phyloP scores from a whole-genome alignment of 2,888 invertebrate genomes.

The Tetranychus piercei region DNA sequence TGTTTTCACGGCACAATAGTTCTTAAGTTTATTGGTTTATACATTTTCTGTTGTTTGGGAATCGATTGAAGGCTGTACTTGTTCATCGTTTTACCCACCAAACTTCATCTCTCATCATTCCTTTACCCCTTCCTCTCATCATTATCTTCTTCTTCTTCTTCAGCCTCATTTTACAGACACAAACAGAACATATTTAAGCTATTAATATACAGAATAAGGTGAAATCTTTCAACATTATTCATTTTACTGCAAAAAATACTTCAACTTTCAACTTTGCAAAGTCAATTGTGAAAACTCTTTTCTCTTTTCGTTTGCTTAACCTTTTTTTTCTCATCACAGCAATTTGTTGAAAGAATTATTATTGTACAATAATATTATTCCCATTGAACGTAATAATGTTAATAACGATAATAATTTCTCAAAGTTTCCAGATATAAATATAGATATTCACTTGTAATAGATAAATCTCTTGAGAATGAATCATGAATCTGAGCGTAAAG shows the following conservation, averaged over 20 bases:
- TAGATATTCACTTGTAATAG: too few species aligned
- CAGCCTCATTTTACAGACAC: not conserved
- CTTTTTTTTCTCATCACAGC: not conserved
- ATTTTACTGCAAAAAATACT: too few species aligned
- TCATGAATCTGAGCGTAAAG: too few species aligned
- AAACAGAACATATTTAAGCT: too few species aligned
- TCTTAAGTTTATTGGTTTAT: not conserved
- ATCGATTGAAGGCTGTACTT: not conserved
- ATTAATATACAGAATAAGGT: too few species aligned
- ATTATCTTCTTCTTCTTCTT: not conserved
- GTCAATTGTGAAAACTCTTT: too few species aligned
- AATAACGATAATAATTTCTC: too few species aligned
- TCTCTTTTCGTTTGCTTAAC: not conserved
- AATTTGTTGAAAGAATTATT: not conserved
- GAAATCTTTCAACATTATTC: too few species aligned
- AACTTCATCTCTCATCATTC: not conserved
- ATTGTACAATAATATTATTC: not conserved
- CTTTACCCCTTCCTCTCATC: slow-evolving; percentile 5
- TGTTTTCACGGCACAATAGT: not conserved
- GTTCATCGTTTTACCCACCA: not conserved
- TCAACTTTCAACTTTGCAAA: too few species aligned
- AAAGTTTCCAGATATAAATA: too few species aligned
- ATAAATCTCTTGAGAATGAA: too few species aligned
- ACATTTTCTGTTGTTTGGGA: not conserved
- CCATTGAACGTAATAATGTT: not conserved